Percentiles rank a stretch among this genome's conserved stretches.
These are phyloP conservation scores for Epistrophe eligans DNA, from an alignment of 2,888 invertebrate species.

Conservation along the genomic window DNA sequence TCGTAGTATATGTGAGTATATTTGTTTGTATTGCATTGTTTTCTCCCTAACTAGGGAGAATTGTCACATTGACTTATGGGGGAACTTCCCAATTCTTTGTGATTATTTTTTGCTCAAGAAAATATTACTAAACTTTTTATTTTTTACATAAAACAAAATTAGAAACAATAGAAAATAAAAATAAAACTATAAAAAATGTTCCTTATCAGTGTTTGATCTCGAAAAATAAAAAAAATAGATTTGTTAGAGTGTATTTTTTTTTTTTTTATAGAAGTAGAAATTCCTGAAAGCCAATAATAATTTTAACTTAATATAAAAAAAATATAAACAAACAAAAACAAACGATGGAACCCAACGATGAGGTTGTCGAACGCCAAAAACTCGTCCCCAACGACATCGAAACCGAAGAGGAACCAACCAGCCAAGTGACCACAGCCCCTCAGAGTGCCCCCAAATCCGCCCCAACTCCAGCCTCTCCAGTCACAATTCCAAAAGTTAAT, in stretches of 20 bases:
- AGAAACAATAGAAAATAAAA: conserved; percentile 22
- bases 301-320: not conserved
- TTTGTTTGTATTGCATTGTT: too few species aligned
- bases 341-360: conserved; percentile 83
- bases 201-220: conserved; percentile 67
- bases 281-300: conserved; percentile 24
- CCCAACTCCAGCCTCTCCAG: conserved; percentile 82
- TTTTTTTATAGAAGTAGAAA: conserved; percentile 7
- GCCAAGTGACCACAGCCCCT: conserved; percentile 78
- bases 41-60: too few species aligned
- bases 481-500: conserved; percentile 81
- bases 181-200: conserved; percentile 60
- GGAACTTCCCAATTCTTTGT: too few species aligned
- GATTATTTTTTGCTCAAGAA: conserved; percentile 71
- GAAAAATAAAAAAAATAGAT: conserved; percentile 13
- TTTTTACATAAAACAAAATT: conserved; percentile 49
- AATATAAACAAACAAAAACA: conserved; percentile 26
- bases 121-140: conserved; percentile 43
- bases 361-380: conserved; percentile 84
- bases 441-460: conserved; percentile 81
- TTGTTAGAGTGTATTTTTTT: not conserved
- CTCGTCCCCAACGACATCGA: conserved; percentile 83
- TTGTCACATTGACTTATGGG: too few species aligned
- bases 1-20: too few species aligned
- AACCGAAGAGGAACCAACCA: conserved; percentile 82